phyloP scores from a whole-genome alignment of 2,797 vertebrate genomes.

The Ctenosaura bakeri region DNA sequence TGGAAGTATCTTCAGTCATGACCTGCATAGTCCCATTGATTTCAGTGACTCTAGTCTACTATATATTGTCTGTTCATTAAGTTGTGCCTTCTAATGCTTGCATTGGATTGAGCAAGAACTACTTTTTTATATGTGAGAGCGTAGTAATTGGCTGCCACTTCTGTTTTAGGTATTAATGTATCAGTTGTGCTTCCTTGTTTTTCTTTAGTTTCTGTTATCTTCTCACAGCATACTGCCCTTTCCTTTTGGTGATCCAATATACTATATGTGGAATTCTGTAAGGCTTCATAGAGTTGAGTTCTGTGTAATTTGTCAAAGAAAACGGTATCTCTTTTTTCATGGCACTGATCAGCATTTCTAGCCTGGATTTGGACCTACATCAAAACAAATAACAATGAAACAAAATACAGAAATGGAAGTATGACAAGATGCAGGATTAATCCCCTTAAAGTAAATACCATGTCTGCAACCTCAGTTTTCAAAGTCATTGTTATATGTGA shows the following conservation, averaged over 20 bases:
- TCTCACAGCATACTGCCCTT: background rate
- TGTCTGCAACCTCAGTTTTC: constrained; percentile 41
- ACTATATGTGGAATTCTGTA: background rate
- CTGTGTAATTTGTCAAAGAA: background rate
- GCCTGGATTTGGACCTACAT: constrained; percentile 41
- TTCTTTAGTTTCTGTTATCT: background rate
- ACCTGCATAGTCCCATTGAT: too few species aligned
- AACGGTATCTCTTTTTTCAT: background rate
- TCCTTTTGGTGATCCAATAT: constrained; percentile 33
- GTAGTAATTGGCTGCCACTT: background rate
- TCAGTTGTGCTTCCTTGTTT: too few species aligned
- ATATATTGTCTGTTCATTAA: background rate
- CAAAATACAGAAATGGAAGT: constrained; percentile 31
- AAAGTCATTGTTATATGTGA: constrained; percentile 42
- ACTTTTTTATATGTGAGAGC: background rate
- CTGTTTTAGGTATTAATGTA: background rate
- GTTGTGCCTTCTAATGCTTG: background rate
- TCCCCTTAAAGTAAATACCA: constrained; percentile 19
- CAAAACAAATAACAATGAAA: constrained; percentile 38
- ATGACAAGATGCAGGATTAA: constrained; percentile 36
- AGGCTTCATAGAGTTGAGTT: background rate
- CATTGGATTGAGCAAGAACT: background rate
- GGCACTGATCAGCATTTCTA: constrained; percentile 30
- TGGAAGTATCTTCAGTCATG: too few species aligned
- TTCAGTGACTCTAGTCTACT: background rate